Base-by-base conservation (phyloP, 2,888 invertebrate genomes). In the Cepaea hortensis region DNA sequence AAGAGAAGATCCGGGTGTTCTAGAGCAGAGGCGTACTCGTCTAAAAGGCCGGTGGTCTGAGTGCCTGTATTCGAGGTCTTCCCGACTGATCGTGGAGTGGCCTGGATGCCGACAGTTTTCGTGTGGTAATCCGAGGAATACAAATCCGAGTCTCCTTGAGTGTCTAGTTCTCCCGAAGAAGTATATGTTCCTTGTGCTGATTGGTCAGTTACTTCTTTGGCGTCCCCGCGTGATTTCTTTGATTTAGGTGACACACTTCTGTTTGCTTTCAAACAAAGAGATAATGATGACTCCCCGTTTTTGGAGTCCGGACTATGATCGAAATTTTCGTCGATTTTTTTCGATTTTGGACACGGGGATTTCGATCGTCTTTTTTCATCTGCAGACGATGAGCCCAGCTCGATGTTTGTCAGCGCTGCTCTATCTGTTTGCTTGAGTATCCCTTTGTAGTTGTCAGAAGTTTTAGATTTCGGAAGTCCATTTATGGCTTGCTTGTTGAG, bases 401-500 rank as follows among this genome's bases (percentile, higher is more conserved):
- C 79, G 35, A 85, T 68, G 11, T 81, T 80, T 23, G 68, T 48
- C 50, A 80, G 18, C 15, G 9, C 65, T 3, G 77, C 6, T 15
- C 80, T 55, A 0, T 85, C 85, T 13, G 80, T 23, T 50, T 82
- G 86, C 55, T 86, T 86, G 3, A 86, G 72, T 68, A 86, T 86
- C 35, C 86, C 82, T 82, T 82, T 82, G 18, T 82, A 86, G 61
- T 82, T 82, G 72, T 86, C 86, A 7, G 86, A 86, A 1, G 86
- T 86, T 83, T 83, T 86, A 55, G 86, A 86, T 86, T 86, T 86
- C 5, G 86, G 86, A 15, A 86, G 72, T 20, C 77, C 79, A 77
- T 68, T 76, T 23, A 73, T 81, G 9, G 75, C 62, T 15, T 81
- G 81, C 77, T 82, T 81, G 68, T 82, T 86, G 4, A 86, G 76